Base-by-base conservation (phyloP, 2,888 invertebrate species). In the Eucera pruinosa region DNA sequence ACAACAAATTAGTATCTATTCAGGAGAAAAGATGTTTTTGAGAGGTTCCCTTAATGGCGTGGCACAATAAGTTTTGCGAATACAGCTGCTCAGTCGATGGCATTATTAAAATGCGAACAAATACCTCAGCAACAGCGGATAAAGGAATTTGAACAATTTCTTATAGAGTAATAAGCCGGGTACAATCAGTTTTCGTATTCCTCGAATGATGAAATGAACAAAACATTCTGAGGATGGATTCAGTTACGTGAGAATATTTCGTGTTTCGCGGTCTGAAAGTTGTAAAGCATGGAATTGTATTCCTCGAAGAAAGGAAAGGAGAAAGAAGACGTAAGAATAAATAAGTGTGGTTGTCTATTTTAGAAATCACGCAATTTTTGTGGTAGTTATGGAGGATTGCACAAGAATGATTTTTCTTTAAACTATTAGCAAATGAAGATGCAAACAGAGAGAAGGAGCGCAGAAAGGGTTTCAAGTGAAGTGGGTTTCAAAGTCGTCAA, bases 1-100 rank as follows among this genome's bases (percentile, higher is more conserved):
- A 48, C 61, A 71, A 55, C 55, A 55, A 54, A 70, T 62, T 73
- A n/a, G n/a, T n/a, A n/a, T n/a, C n/a, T n/a, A n/a, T n/a, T n/a
- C n/a, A n/a, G n/a, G n/a, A n/a, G 33, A 70, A 55, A 47, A 55
- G 45, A 52, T 60, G 60, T 36, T 30, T 48, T n/a, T 5, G 20
- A 27, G 47, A 20, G 39, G 45, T 15, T 30, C 43, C 25, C 36
- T 54, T 70, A 73, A 73, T 70, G 70, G 60, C 9, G 54, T 36
- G 15, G 20, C 36, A 23, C 54, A 48, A 70, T 73, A 69, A 73
- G 70, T 61, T 62, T 55, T 11, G 25, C 39, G 27, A 54, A 58
- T 30, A 18, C 55, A 41, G 52, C 52, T 43, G 3, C 18, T 20
- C n/a, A 18, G 23, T 15, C 11, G 70, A n/a, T 43, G 5, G 33